A percentile compares a stretch with the other conserved stretches of the same genome.
These are phyloP conservation scores for Synergus gifuensis DNA, from an alignment of 2,888 invertebrate species.

Conservation along the genomic window DNA sequence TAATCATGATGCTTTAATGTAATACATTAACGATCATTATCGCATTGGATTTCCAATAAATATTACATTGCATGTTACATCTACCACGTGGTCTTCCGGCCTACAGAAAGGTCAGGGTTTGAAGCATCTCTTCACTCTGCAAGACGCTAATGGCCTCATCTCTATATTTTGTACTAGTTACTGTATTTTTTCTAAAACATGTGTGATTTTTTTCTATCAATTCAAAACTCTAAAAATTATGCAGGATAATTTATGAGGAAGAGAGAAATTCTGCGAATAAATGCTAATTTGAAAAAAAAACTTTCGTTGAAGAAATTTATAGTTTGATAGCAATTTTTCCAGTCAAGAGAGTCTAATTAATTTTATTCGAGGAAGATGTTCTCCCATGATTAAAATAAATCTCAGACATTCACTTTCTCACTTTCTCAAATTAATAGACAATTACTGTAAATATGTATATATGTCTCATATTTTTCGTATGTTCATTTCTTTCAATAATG, in stretches of 20 bases:
- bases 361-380: not conserved
- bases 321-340: not conserved
- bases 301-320: not conserved
- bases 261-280: not conserved
- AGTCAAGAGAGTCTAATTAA: not conserved
- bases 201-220: no score
- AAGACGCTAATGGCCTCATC: no score
- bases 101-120: not conserved
- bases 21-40: slow-evolving; percentile 24
- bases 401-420: not conserved
- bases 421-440: not conserved
- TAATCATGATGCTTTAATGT: slow-evolving; percentile 27
- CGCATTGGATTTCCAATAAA: slow-evolving; percentile 16
- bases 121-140: not conserved
- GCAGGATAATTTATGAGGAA: no score
- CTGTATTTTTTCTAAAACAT: no score
- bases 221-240: no score
- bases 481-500: not conserved
- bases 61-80: slow-evolving; percentile 5
- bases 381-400: not conserved
- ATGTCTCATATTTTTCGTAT: not conserved
- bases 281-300: not conserved
- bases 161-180: no score
- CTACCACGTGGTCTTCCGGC: slow-evolving; percentile 2
- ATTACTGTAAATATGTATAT: not conserved